Evolutionary conservation across 2,113 vertebrate species (phyloP), one percentile per base, ranked within the genome.

Genomic region (Clarias gariepinus): DNA sequence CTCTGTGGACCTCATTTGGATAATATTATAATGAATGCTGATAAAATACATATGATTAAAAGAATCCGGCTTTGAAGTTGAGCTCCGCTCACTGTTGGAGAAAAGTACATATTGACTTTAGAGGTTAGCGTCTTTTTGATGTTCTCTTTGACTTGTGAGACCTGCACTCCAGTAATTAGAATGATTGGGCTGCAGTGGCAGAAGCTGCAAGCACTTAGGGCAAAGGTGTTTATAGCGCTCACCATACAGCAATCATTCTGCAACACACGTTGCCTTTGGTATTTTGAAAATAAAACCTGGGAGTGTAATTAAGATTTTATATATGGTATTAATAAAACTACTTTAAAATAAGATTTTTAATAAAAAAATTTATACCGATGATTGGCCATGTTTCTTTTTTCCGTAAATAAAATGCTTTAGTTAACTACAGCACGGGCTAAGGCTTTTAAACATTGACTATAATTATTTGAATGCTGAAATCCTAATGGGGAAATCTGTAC

Each of bases 81-180:
- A 84, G 87, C 88, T 89, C 86, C 57, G 87, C 89, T 92, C 90
- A 83, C 90, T 86, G 89, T 84, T 91, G 91, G 91, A 90, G 92
- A 91, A 92, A 90, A 91, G 92, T 91, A 92, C 91, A 92, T 92
- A 92, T 92, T 92, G 90, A 92, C 91, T 92, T 89, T 91, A 90
- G 90, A 90, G 92, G 92, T 91, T 92, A 86, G 90, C 89, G 84
- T 90, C 92, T 92, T 92, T 92, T 92, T 91, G 90, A 92, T 92
- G 91, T 92, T 90, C 91, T 89, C 91, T 90, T 92, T 92, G 91
- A 90, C 92, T 92, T 89, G 88, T 33, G 87, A 90, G 89, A 89
- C 88, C 87, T 84, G 85, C 87, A 57, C 87, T 86, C 88, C 87
- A n/a, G 91, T 91, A 90, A 90, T 90, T 90, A 89, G 91, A 90